Evolutionary conservation across 1,140 invertebrate genomes (phyloP), one percentile per base, ranked within the genome.

Genomic region (Penaeus vannamei): DNA sequence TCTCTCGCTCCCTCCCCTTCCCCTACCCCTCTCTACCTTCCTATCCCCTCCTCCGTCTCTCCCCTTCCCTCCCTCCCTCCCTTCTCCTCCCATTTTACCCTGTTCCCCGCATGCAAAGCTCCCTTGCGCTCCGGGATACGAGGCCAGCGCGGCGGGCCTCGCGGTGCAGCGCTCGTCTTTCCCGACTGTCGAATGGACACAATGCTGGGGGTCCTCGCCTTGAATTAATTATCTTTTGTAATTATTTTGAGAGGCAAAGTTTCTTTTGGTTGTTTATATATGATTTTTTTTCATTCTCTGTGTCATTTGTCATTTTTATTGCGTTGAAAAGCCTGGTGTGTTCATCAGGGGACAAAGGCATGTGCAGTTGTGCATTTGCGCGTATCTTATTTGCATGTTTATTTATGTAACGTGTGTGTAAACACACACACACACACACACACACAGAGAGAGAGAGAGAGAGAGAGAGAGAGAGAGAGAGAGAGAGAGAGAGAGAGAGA

Each of bases 341-440:
- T 36, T 19, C 22, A 26, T 14, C 26, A 17, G 10, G 17, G 26
- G 26, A 32, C 14, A 76, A 0, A 76, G 29, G 36, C n/a, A 76
- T 76, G 46, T 53, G 8, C 46, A 53, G 10, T 53, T 17, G 53
- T 53, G 53, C 53, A 53, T 53, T 53, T 17, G 53, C 53, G 12
- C 53, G 53, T 53, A 10, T 17, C 53, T 53, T 53, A 53, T 53
- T 53, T 53, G 53, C 53, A 76, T 76, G 42, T 76, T 32, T 76
- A 32, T 76, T 32, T 76, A 76, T 22, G 42, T 76, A 17, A 32
- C n/a, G n/a, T 29, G 22, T 22, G 42, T 76, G 42, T 76, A 76
- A 12, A 76, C n/a, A 76, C n/a, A 76, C 12, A 76, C n/a, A 76
- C n/a, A 76, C n/a, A 76, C n/a, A 76, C n/a, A 76, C n/a, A 76